Percentiles rank a stretch among this genome's conserved stretches.
Evolutionary conservation across 1,140 invertebrate genomes (phyloP).

Genomic region (Phymastichus coffea): DNA sequence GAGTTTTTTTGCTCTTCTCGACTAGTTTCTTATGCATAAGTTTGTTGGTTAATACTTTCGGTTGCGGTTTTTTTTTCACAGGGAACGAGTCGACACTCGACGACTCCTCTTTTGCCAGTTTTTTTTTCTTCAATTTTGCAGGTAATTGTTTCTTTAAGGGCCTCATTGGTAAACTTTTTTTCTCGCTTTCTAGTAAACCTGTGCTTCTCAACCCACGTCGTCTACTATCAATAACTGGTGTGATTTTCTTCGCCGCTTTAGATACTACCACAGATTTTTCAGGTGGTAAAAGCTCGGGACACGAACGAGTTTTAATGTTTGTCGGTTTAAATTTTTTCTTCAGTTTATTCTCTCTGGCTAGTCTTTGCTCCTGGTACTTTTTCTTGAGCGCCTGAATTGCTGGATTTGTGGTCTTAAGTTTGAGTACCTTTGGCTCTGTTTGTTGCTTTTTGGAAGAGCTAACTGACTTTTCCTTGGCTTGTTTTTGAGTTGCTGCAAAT

Average conservation of each 20-base stretch:
- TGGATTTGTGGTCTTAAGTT: conserved; percentile 49
- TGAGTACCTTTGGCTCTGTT: conserved; percentile 34
- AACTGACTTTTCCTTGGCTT: conserved; percentile 37
- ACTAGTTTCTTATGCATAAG: conserved; percentile 37
- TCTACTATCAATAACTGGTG: conserved; percentile 41
- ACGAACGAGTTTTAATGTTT: conserved; percentile 50
- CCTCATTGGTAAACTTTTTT: conserved; percentile 4
- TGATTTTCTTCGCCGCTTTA: conserved; percentile 39
- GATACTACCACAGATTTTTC: conserved; percentile 35
- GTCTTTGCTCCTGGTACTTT: conserved; percentile 67
- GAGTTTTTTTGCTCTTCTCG: conserved; percentile 44
- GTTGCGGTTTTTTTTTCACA: background rate
- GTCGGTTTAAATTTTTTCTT: conserved; percentile 48
- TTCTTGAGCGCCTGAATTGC: conserved; percentile 64
- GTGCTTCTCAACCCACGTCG: conserved; percentile 48
- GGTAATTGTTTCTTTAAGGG: background rate
- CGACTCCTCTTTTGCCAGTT: background rate
- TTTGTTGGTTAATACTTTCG: conserved; percentile 21
- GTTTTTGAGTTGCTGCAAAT: conserved; percentile 24
- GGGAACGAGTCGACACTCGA: conserved; percentile 2
- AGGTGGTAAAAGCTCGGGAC: conserved; percentile 38
- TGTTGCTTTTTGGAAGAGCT: conserved; percentile 37
- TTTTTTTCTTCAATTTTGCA: conserved; percentile 3
- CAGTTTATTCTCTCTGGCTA: conserved; percentile 59
- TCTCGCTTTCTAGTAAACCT: conserved; percentile 31